Evolutionary conservation across 2,113 vertebrate species (phyloP).

Genomic region (Delphinus delphis): DNA sequence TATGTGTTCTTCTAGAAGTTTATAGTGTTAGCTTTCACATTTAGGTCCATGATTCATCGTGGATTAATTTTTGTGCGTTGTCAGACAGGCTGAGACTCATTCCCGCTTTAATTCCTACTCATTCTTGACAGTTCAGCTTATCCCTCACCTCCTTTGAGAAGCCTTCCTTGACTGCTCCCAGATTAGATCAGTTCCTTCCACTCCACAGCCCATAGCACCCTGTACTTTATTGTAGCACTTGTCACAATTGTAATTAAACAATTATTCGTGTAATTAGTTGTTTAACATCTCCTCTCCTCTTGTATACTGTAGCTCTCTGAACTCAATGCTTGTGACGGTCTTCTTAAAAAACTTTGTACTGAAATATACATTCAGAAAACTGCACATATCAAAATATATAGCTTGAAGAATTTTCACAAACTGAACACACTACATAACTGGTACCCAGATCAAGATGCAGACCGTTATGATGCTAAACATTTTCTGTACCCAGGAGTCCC

Average conservation of each 20-base stretch:
- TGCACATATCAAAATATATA: not conserved
- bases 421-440: not conserved
- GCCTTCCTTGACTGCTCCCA: not conserved
- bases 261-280: constrained; percentile 15
- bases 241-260: not conserved
- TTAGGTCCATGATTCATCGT: not conserved
- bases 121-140: not conserved
- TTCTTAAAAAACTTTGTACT: not conserved
- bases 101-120: not conserved
- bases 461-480: not conserved
- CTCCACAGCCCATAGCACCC: not conserved
- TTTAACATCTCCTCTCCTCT: not conserved
- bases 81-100: not conserved
- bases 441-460: not conserved
- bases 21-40: not conserved
- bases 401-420: not conserved
- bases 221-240: not conserved
- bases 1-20: not conserved
- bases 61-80: not conserved
- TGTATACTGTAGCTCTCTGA: not conserved
- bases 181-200: not conserved
- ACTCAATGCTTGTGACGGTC: not conserved
- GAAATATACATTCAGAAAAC: not conserved
- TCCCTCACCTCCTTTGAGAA: not conserved
- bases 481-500: not conserved